Evolutionary conservation across 1,140 invertebrate genomes (phyloP).

Genomic region (Caenorhabditis tropicalis): DNA sequence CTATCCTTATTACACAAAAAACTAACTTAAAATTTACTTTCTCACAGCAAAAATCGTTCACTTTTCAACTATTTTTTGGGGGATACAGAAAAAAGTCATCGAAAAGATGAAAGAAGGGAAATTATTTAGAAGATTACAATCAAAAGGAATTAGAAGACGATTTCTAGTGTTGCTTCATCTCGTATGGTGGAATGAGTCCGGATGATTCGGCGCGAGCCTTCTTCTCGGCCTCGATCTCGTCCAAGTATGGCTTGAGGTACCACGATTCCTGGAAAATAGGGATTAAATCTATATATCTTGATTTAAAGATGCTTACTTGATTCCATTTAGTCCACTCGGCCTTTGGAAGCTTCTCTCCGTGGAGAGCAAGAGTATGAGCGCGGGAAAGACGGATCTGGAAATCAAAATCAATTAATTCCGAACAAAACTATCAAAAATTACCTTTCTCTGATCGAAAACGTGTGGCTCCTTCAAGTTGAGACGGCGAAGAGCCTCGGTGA

Average conservation of each 20-base stretch:
- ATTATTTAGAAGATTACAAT: too few species aligned
- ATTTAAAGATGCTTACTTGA: constrained; percentile 56
- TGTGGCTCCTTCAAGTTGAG: constrained; percentile 64
- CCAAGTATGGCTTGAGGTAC: constrained; percentile 70
- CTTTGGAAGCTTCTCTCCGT: constrained; percentile 69
- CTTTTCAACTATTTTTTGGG: too few species aligned
- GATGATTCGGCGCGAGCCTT: constrained; percentile 60
- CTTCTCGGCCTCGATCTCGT: constrained; percentile 71
- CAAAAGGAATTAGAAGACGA: neutral
- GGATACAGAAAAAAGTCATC: too few species aligned
- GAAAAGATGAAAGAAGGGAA: too few species aligned
- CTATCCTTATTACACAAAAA: too few species aligned
- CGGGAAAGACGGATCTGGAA: constrained; percentile 62
- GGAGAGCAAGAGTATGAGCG: constrained; percentile 66
- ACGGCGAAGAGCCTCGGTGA: constrained; percentile 68
- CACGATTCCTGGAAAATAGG: constrained; percentile 65
- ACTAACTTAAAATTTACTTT: too few species aligned
- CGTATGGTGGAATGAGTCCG: constrained; percentile 66
- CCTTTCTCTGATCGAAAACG: constrained; percentile 50
- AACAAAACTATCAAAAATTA: neutral
- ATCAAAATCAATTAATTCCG: neutral
- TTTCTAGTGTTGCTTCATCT: constrained; percentile 52
- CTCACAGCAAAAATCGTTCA: too few species aligned
- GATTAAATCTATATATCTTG: neutral
- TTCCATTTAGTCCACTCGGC: constrained; percentile 70